A percentile compares a stretch with the other conserved stretches of the same genome.
Evolutionary conservation across 2,113 vertebrate genomes (phyloP).

Genomic region (Oncorhynchus keta): DNA sequence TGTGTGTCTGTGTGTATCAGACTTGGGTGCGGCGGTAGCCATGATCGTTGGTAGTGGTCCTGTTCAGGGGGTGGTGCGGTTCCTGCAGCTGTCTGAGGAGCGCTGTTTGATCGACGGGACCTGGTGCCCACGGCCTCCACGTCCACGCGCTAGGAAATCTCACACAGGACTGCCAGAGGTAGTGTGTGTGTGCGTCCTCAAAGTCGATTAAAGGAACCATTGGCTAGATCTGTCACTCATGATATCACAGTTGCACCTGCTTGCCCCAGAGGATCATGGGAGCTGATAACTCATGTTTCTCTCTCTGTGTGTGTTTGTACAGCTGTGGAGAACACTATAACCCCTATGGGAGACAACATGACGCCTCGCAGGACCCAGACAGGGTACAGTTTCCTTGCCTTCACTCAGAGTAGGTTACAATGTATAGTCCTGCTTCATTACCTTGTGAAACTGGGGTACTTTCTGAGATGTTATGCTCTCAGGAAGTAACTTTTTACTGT

Average conservation of each 20-base stretch:
- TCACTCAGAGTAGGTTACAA: not conserved
- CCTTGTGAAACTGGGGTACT: not conserved
- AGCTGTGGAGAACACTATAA: constrained; percentile 91
- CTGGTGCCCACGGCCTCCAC: constrained; percentile 84
- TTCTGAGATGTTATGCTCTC: not conserved
- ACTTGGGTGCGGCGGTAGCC: constrained; percentile 81
- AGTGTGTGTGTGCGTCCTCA: not conserved
- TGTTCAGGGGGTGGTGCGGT: constrained; percentile 82
- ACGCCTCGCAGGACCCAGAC: constrained; percentile 78
- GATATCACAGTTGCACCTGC: not conserved
- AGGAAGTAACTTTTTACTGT: not conserved
- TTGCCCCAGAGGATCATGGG: not conserved
- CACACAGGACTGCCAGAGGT: constrained; percentile 81
- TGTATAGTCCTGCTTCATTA: not conserved
- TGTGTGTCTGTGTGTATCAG: constrained; percentile 50
- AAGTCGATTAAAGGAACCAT: too few relatives aligned
- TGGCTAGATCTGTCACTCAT: not conserved
- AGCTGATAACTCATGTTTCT: not conserved
- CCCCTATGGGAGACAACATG: constrained; percentile 79
- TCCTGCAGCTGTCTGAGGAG: constrained; percentile 79
- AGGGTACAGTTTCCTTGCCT: constrained; percentile 68
- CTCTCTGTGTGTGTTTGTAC: constrained; percentile 11
- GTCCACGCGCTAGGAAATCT: constrained; percentile 84
- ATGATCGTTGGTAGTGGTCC: constrained; percentile 72
- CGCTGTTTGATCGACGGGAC: constrained; percentile 85